Conservation (phyloP, 2,888 invertebrate species). For the Darwinula stevensoni region DNA sequence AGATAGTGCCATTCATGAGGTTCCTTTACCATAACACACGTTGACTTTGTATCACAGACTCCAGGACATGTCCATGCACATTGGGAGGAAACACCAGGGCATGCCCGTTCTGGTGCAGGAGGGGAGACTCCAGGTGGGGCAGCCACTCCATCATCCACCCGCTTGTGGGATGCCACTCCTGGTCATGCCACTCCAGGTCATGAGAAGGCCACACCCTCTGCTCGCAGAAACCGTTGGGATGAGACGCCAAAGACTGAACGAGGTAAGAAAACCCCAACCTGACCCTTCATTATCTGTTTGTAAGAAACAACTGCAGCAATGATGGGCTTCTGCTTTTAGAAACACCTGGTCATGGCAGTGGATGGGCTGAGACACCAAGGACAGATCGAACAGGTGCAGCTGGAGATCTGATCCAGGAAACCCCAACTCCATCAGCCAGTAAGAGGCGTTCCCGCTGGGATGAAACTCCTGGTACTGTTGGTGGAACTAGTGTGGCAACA, state of each 20-base stretch:
- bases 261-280: constrained; percentile 25
- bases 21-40: no score
- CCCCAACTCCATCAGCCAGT: constrained; percentile 74
- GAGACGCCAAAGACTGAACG: constrained; percentile 94
- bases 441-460: constrained; percentile 96
- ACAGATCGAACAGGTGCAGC: constrained; percentile 44
- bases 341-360: constrained; percentile 81
- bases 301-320: no score
- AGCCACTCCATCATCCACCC: constrained; percentile 57
- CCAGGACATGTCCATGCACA: constrained; percentile 43
- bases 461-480: constrained; percentile 74
- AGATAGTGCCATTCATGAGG: no score
- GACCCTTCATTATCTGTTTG: no score
- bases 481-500: constrained; percentile 11
- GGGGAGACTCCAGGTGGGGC: constrained; percentile 50
- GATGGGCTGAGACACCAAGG: constrained; percentile 97
- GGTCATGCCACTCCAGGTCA: constrained; percentile 60
- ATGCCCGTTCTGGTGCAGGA: constrained; percentile 32
- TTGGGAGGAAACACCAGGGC: constrained; percentile 90
- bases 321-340: constrained; percentile 24
- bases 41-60: no score
- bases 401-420: constrained; percentile 47
- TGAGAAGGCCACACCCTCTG: constrained; percentile 30
- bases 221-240: constrained; percentile 89
- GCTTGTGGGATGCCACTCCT: constrained; percentile 92